Conservation (phyloP, 2,888 invertebrate species). For the Athetis lepigone region DNA sequence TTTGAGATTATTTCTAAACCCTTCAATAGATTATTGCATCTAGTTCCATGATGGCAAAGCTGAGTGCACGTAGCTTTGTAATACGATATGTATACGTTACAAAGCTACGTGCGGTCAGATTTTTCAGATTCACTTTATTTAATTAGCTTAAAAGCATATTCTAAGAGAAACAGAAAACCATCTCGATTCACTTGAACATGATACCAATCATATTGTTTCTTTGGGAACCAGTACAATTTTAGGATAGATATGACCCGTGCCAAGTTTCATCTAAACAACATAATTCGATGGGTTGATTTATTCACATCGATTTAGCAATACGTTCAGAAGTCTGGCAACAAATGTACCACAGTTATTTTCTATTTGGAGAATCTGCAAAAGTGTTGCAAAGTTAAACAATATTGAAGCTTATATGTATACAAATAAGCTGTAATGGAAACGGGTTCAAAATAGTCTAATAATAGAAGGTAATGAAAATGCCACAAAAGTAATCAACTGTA, state of each 20-base stretch:
- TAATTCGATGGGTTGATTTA: slow-evolving; percentile 52
- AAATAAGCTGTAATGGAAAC: slow-evolving; percentile 14
- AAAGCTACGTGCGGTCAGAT: too few relatives aligned
- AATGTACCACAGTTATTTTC: slow-evolving; percentile 34
- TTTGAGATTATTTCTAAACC: background rate
- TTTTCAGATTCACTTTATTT: too few relatives aligned
- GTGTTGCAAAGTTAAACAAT: slow-evolving; percentile 48
- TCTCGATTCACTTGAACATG: slow-evolving; percentile 25
- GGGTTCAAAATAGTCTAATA: slow-evolving; percentile 34
- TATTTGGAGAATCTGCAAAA: slow-evolving; percentile 41
- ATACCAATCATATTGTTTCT: slow-evolving; percentile 48
- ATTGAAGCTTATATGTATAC: slow-evolving; percentile 5
- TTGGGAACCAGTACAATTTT: slow-evolving; percentile 49
- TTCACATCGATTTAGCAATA: slow-evolving; percentile 49
- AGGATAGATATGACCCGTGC: slow-evolving; percentile 45
- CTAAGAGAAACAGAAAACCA: slow-evolving; percentile 15
- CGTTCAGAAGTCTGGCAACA: slow-evolving; percentile 23
- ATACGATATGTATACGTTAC: too few relatives aligned
- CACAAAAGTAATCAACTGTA: slow-evolving; percentile 29
- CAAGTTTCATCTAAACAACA: slow-evolving; percentile 52
- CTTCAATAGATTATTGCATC: too few relatives aligned
- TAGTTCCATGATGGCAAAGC: too few relatives aligned
- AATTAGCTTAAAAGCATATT: slow-evolving; percentile 36
- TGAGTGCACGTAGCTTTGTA: too few relatives aligned
- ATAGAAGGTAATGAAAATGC: slow-evolving; percentile 38